Evolutionary conservation across 2,888 invertebrate genomes (phyloP), one percentile per base, ranked within the genome.

Genomic region (Hymenopus coronatus): DNA sequence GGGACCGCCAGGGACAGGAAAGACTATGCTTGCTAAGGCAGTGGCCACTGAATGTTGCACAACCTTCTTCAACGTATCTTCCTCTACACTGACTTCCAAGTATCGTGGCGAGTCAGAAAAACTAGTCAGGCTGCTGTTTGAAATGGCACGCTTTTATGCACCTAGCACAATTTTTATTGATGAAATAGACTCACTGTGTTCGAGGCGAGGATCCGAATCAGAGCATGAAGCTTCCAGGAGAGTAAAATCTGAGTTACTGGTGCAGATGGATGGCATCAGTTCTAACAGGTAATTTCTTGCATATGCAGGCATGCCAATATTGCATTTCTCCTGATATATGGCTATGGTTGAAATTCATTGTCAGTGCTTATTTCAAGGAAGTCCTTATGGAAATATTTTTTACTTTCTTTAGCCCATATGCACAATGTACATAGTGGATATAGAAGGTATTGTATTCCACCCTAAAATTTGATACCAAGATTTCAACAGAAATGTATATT

Each of bases 21-120:
- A 97, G 93, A 97, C 97, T 0, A 94, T 97, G 93, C 93, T 97
- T 90, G 97, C 97, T 1, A 96, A 97, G 91, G 98, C 98, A 0
- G 98, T 98, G 25, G 98, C 98, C 28, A 98, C 97, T 0, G 98
- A 98, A 93, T 98, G 97, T 92, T 96, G 96, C 85, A 97, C 98
- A 0, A 98, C 98, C 0, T 97, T 97, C 93, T 97, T 98, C 93
- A 96, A 97, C 92, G 97, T 98, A 0, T 97, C 97, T 0, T 97
- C 97, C 0, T 97, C 97, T 0, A 97, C 97, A 0, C 94, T 98
- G 82, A 97, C 97, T 0, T 97, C 97, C 1, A 98, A 98, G 92
- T 98, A 97, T 92, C 94, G 97, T n/a, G 98, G 98, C 0, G 98
- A 98, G 92, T 97, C 97, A 3, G 98, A 98, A 93, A 98, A 98